Percentiles rank a stretch among this genome's conserved stretches.
Conservation (phyloP, 2,888 invertebrate species). For the Plagiodera versicolora region DNA sequence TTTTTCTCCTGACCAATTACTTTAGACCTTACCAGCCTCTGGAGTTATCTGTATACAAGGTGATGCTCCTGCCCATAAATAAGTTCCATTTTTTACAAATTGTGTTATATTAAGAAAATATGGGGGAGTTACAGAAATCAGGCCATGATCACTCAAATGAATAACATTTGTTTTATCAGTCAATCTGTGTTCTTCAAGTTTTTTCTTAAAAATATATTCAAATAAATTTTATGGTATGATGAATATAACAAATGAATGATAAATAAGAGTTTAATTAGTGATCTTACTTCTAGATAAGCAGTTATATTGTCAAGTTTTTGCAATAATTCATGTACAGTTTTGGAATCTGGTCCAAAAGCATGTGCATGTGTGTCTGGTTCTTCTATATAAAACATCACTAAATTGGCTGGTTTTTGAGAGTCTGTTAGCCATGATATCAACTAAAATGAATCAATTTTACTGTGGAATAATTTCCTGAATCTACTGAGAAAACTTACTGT, state of each 20-base stretch:
- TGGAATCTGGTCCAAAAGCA: conserved; percentile 60
- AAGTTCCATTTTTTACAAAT: conserved; percentile 57
- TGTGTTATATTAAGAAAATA: conserved; percentile 61
- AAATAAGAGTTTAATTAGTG: too few species aligned
- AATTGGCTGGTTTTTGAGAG: conserved; percentile 64
- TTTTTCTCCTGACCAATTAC: not conserved
- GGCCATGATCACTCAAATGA: conserved; percentile 75
- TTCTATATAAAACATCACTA: conserved; percentile 69
- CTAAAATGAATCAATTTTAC: conserved; percentile 40
- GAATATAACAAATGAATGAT: too few species aligned
- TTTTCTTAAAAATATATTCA: conserved; percentile 42
- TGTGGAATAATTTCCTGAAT: too few species aligned
- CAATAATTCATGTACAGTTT: conserved; percentile 51
- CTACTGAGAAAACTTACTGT: conserved; percentile 44
- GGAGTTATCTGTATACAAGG: conserved; percentile 66
- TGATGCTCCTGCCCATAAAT: conserved; percentile 56
- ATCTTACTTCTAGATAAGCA: conserved; percentile 58
- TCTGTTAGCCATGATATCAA: conserved; percentile 63
- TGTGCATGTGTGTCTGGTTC: conserved; percentile 71
- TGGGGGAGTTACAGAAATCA: conserved; percentile 59
- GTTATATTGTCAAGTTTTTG: conserved; percentile 59
- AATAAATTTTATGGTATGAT: too few species aligned
- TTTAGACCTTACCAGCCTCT: conserved; percentile 53
- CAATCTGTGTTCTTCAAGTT: conserved; percentile 58
- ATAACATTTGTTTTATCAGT: conserved; percentile 63